phyloP scores from a whole-genome alignment of 1,140 invertebrate genomes.

The Achatina immaculata region DNA sequence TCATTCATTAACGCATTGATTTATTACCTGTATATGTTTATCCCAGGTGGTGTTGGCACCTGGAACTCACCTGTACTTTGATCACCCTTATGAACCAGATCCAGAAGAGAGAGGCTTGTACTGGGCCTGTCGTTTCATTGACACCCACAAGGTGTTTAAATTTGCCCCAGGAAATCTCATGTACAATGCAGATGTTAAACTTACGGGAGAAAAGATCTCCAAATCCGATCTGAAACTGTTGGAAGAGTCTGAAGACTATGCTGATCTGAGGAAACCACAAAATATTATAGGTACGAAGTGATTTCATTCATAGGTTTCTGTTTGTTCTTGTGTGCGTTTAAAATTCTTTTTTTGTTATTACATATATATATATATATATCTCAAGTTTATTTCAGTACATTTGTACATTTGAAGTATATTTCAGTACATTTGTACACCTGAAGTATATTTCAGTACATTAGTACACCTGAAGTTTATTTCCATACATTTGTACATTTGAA shows the following conservation, averaged over 20 bases:
- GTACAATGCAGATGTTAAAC: constrained; percentile 60
- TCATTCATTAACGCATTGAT: too few species aligned
- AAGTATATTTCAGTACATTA: too few species aligned
- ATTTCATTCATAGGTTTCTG: too few species aligned
- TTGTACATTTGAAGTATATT: too few species aligned
- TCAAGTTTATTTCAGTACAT: too few species aligned
- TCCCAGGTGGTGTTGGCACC: constrained; percentile 66
- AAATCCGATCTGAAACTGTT: constrained; percentile 43
- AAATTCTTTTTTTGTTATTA: too few species aligned
- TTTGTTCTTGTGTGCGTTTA: too few species aligned
- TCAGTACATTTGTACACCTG: too few species aligned
- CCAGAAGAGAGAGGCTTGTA: constrained; percentile 67
- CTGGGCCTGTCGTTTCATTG: constrained; percentile 64
- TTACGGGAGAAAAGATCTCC: constrained; percentile 57
- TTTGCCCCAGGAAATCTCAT: constrained; percentile 67
- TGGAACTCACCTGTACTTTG: constrained; percentile 68
- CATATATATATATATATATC: too few species aligned
- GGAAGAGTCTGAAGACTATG: constrained; percentile 46
- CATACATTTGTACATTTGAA: too few species aligned
- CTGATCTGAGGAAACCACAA: constrained; percentile 46
- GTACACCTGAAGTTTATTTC: too few species aligned
- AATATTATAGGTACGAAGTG: constrained; percentile 59
- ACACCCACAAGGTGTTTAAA: constrained; percentile 59
- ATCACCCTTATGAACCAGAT: constrained; percentile 68
- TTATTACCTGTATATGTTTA: too few species aligned